phyloP scores from a whole-genome alignment of 2,888 invertebrate species.

The Saturnia pavonia region DNA sequence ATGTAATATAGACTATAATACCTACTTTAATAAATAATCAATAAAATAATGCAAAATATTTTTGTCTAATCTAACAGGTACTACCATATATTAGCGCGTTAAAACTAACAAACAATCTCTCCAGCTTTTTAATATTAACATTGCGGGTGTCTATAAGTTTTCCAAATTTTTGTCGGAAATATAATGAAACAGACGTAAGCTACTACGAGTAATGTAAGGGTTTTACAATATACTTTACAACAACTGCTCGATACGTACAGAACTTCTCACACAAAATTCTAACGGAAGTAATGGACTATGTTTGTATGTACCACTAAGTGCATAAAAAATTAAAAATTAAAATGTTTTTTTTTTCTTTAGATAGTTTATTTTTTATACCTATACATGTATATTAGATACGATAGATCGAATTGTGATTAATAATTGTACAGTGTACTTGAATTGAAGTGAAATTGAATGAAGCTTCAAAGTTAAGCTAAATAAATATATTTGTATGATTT shows the following conservation, averaged over 20 bases:
- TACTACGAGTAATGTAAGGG: neutral
- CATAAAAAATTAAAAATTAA: too few species aligned
- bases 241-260: neutral
- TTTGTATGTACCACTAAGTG: too few species aligned
- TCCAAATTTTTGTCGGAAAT: neutral
- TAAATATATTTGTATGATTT: slow-evolving; percentile 16
- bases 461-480: neutral
- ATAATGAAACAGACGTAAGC: neutral
- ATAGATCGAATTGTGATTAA: neutral
- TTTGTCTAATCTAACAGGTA: too few species aligned
- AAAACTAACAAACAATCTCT: too few species aligned
- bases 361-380: too few species aligned
- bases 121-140: too few species aligned
- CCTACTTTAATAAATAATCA: too few species aligned
- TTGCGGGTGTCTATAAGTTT: neutral
- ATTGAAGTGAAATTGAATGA: neutral
- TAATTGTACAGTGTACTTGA: neutral
- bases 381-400: too few species aligned
- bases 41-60: too few species aligned
- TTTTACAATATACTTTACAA: neutral
- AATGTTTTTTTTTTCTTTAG: too few species aligned
- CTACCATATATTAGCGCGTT: too few species aligned
- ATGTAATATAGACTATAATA: too few species aligned
- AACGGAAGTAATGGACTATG: neutral
- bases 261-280: neutral